Conservation (phyloP, 2,888 invertebrate species). For the Gandaritis pyraliata region DNA sequence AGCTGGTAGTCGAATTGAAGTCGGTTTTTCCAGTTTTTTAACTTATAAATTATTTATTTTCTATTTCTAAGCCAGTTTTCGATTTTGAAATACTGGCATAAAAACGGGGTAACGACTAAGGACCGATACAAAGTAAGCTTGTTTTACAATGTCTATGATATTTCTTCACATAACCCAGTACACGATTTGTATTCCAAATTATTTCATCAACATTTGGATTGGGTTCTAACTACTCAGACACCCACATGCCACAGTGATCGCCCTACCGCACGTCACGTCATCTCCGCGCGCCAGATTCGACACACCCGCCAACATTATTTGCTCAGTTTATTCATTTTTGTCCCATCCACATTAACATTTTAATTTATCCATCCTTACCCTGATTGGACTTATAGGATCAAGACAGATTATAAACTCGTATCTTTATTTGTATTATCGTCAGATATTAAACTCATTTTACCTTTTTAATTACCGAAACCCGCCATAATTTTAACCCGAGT, state of each 20-base stretch:
- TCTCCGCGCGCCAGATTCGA: conserved; percentile 56
- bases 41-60: too few species aligned
- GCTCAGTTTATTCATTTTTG: conserved; percentile 50
- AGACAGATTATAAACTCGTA: conserved; percentile 56
- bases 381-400: conserved; percentile 52
- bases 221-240: not conserved
- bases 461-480: conserved; percentile 39
- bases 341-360: conserved; percentile 55
- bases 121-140: too few species aligned
- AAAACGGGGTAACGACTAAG: too few species aligned
- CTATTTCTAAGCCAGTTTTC: too few species aligned
- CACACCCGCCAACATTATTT: conserved; percentile 53
- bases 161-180: too few species aligned
- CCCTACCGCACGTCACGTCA: conserved; percentile 32
- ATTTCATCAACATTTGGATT: too few species aligned
- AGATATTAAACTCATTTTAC: conserved; percentile 41
- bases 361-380: conserved; percentile 52
- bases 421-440: conserved; percentile 49
- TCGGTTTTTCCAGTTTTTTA: too few species aligned
- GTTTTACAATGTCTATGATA: too few species aligned
- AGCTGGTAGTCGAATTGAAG: too few species aligned
- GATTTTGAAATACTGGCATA: too few species aligned
- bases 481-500: not conserved
- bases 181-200: too few species aligned
- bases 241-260: not conserved